Base-by-base conservation (phyloP, 1,140 invertebrate genomes). In the Choristoneura fumiferana region DNA sequence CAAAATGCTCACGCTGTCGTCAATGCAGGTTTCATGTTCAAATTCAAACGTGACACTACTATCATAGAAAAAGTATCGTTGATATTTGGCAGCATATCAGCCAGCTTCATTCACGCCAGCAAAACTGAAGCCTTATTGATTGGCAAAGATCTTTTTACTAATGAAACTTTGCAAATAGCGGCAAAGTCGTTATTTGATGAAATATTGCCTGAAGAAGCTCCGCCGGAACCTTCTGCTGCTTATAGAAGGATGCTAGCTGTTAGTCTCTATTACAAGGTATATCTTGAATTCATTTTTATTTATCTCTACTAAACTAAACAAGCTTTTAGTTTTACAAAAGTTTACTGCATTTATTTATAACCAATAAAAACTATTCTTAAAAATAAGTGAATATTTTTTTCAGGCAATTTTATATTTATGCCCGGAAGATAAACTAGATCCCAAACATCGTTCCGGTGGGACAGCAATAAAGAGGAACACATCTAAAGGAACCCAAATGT, bases 1-100 rank as follows among this genome's bases (percentile, higher is more conserved):
- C 93, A 94, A 84, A 95, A 95, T 77, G 92, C 95, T 0, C 94
- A 95, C 75, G 94, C 95, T 0, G 92, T 93, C 56, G 92, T 96
- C 0, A 95, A 95, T 74, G 94, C 93, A 52, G 95, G 92, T 15
- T 95, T 96, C 73, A 81, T 92, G 1, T 91, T 94, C 49, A 91
- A 93, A 84, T 81, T 95, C 4, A 89, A 93, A 37, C 60, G 65
- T 13, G 75, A 83, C 12, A 60, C 73, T 1, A 66, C 67, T 4
- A 4, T 67, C 8, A 40, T 91, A 9, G 82, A 91, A 36, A 90
- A 89, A 43, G 92, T 91, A 1, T 90, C 84, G 5, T 78, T 90
- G 49, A 86, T 93, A 5, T 94, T 90, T 69, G 93, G 95, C 4
- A 93, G 92, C 43, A 94, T 96, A 45, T 91, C 89, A 65, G 84